phyloP scores from a whole-genome alignment of 2,113 vertebrate genomes.

The Cryptomyrus ogoouensis region DNA sequence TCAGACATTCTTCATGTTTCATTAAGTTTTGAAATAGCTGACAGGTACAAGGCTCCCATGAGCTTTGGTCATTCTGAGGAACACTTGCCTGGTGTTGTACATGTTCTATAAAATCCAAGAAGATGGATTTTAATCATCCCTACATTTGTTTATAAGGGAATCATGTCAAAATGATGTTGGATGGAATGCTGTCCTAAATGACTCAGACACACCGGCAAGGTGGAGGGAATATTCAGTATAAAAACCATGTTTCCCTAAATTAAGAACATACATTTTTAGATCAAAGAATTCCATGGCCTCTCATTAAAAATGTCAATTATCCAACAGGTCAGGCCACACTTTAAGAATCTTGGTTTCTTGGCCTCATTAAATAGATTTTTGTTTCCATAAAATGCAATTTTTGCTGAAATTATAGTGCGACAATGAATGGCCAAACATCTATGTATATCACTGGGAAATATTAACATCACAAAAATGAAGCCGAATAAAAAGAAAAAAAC shows the following conservation, averaged over 20 bases:
- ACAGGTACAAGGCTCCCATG: neutral
- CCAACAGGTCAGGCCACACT: conserved; percentile 18
- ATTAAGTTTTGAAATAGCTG: neutral
- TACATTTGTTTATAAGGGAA: neutral
- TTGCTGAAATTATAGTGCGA: conserved; percentile 8
- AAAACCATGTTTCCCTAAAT: conserved; percentile 1
- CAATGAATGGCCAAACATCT: neutral
- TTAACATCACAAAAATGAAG: neutral
- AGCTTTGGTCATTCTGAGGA: neutral
- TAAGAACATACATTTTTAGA: conserved; percentile 11
- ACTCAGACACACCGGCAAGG: neutral
- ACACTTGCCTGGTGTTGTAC: neutral
- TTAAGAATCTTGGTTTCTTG: neutral
- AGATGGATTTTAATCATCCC: neutral
- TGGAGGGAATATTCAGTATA: neutral
- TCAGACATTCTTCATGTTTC: neutral
- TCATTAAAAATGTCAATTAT: conserved; percentile 16
- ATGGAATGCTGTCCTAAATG: neutral
- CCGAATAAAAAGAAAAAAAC: neutral
- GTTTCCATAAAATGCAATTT: neutral
- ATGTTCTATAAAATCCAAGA: neutral
- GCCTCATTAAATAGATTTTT: conserved; percentile 18
- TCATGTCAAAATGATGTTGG: neutral
- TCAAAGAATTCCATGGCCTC: conserved; percentile 12
- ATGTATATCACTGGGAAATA: neutral